Evolutionary conservation across 1,140 invertebrate species (phyloP).

Genomic region (Atta colombica): DNA sequence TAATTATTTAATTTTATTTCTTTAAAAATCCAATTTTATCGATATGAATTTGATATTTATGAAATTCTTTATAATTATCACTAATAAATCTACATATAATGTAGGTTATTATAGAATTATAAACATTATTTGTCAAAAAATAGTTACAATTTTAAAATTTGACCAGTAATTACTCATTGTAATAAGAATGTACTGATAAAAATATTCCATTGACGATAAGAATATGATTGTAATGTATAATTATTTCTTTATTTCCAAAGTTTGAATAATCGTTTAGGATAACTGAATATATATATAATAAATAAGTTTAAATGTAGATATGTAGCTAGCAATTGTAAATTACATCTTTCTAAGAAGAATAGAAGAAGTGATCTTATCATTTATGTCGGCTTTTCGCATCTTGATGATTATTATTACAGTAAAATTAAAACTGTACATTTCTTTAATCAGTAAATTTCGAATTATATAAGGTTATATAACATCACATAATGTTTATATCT

Average conservation of each 20-base stretch:
- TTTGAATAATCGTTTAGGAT: slow-evolving; percentile 51
- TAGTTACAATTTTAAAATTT: neutral
- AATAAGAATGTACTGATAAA: neutral
- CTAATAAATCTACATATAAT: neutral
- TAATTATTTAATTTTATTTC: neutral
- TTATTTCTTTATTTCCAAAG: slow-evolving; percentile 26
- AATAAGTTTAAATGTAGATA: slow-evolving; percentile 62
- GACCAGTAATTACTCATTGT: neutral
- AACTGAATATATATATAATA: neutral
- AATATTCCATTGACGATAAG: neutral
- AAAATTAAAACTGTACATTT: slow-evolving; percentile 2
- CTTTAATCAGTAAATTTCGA: slow-evolving; percentile 27
- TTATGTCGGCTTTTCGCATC: neutral
- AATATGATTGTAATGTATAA: too few species aligned
- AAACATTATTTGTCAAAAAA: neutral
- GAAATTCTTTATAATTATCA: neutral
- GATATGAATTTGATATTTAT: neutral
- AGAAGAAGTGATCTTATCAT: neutral
- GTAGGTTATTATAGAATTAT: neutral
- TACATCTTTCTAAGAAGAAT: slow-evolving; percentile 26
- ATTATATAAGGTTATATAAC: neutral
- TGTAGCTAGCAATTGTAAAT: slow-evolving; percentile 60
- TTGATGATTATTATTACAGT: neutral
- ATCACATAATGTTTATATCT: neutral
- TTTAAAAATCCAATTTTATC: neutral